phyloP scores from a whole-genome alignment of 2,888 invertebrate species.

The Drosophila mettleri region DNA sequence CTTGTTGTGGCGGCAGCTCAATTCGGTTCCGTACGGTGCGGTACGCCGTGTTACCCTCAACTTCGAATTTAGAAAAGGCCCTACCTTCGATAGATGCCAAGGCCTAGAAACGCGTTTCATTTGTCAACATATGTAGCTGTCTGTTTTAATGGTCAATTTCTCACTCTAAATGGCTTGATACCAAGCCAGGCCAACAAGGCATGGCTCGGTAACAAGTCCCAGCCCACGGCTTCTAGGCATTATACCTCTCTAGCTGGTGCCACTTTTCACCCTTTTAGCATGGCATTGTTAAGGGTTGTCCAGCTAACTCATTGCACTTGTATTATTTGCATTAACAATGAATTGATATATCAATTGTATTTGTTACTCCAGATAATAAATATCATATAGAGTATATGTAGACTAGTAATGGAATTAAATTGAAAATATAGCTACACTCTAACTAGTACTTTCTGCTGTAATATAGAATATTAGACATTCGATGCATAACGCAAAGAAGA shows the following conservation, averaged over 20 bases:
- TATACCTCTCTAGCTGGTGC: conserved; percentile 8
- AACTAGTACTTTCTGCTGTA: neutral
- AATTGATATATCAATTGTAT: neutral
- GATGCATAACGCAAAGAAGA: neutral
- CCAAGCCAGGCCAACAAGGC: conserved; percentile 32
- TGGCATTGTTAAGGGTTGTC: neutral
- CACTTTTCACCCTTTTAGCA: conserved; percentile 21
- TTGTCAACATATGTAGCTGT: conserved; percentile 79
- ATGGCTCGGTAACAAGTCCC: conserved; percentile 7
- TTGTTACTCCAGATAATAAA: neutral
- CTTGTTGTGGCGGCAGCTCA: conserved; percentile 46
- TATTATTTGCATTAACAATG: neutral
- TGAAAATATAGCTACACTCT: too few relatives aligned
- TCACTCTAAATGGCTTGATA: conserved; percentile 81
- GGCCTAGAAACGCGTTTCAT: conserved; percentile 60
- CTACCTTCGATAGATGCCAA: neutral
- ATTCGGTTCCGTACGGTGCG: conserved; percentile 4
- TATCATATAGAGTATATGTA: neutral
- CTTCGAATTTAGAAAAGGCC: conserved; percentile 37
- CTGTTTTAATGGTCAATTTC: conserved; percentile 83
- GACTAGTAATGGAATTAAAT: neutral
- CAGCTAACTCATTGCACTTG: neutral
- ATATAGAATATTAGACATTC: conserved; percentile 12
- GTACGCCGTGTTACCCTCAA: conserved; percentile 12
- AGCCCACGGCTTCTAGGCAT: conserved; percentile 4